Percentiles rank a stretch among this genome's conserved stretches.
These are phyloP conservation scores for Hemibagrus wyckioides DNA, from an alignment of 2,113 vertebrate species.

Conservation along the genomic window DNA sequence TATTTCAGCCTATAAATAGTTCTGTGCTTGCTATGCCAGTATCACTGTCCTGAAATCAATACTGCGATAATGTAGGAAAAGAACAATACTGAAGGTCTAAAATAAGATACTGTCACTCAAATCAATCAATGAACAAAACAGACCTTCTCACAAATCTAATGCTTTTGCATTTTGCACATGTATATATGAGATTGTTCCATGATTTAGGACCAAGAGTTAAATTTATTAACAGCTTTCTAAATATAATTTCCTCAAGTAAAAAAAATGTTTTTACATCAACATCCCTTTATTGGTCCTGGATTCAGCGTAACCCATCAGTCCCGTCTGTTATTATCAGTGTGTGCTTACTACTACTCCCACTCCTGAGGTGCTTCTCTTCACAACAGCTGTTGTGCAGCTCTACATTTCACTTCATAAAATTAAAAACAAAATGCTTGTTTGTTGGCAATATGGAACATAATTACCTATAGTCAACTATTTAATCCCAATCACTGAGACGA, in stretches of 20 bases:
- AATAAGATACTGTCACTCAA: background rate
- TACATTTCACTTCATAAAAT: background rate
- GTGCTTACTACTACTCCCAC: background rate
- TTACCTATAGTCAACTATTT: background rate
- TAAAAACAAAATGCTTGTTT: background rate
- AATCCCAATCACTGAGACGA: background rate
- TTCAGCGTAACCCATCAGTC: background rate
- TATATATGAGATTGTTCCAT: background rate
- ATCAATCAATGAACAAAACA: constrained; percentile 15
- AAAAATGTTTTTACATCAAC: background rate
- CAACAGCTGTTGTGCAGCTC: background rate
- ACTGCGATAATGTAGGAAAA: background rate
- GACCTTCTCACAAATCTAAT: background rate
- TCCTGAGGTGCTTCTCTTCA: background rate
- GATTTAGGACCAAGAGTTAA: background rate
- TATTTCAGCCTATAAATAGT: constrained; percentile 39
- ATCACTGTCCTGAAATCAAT: constrained; percentile 28
- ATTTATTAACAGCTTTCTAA: background rate
- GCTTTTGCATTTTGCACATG: background rate
- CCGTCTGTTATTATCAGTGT: background rate
- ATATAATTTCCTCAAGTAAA: background rate
- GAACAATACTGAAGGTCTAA: background rate
- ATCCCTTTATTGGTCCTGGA: constrained; percentile 6
- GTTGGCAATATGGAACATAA: background rate
- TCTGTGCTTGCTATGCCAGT: constrained; percentile 10